Evolutionary conservation across 2,113 vertebrate species (phyloP).

Genomic region (Zosterops borbonicus): DNA sequence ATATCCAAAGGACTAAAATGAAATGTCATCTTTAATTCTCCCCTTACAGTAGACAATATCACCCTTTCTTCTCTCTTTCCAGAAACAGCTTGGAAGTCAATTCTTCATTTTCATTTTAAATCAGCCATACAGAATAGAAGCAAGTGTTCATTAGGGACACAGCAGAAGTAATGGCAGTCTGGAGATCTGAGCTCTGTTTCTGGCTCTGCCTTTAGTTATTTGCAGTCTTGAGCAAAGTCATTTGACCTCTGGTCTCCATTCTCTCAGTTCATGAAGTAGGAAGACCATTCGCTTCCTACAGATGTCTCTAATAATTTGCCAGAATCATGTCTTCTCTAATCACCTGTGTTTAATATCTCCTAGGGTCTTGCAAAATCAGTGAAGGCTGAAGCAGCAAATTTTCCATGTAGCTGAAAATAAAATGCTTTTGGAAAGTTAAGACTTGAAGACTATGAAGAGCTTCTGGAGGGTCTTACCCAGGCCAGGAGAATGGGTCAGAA

Average conservation of each 20-base stretch:
- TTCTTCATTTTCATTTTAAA: constrained; percentile 46
- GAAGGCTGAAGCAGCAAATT: constrained; percentile 33
- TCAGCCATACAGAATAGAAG: background rate
- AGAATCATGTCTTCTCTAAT: constrained; percentile 37
- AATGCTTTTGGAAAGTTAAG: background rate
- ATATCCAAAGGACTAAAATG: constrained; percentile 39
- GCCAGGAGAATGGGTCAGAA: background rate
- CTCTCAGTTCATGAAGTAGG: background rate
- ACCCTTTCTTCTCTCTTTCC: constrained; percentile 25
- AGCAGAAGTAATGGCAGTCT: background rate
- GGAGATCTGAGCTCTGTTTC: background rate
- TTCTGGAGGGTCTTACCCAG: background rate
- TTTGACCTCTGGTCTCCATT: constrained; percentile 6
- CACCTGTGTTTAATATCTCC: constrained; percentile 28
- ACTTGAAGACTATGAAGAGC: background rate
- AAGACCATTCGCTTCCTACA: constrained; percentile 33
- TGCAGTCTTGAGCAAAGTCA: background rate
- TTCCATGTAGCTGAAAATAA: background rate
- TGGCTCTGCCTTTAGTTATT: constrained; percentile 10
- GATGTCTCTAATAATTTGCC: constrained; percentile 27
- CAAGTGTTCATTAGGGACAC: background rate
- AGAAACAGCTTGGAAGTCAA: constrained; percentile 35
- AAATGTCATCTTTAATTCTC: constrained; percentile 58
- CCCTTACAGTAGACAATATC: constrained; percentile 34
- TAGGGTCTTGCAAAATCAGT: constrained; percentile 22